These are phyloP conservation scores for Heterochromis multidens DNA, from an alignment of 2,113 vertebrate genomes.

Conservation along the genomic window DNA sequence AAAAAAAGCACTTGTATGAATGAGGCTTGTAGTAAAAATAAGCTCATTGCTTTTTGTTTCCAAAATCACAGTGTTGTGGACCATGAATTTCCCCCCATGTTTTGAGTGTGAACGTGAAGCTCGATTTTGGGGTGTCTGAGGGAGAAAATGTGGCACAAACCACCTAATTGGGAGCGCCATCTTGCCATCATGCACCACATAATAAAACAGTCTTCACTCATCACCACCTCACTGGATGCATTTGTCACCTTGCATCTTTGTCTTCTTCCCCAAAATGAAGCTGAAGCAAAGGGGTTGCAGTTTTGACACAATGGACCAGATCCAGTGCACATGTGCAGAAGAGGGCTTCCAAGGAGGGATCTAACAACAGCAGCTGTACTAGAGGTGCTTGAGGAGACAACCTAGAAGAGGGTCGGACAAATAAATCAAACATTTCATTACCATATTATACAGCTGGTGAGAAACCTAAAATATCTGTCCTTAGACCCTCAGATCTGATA, in stretches of 20 bases:
- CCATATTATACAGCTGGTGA: neutral
- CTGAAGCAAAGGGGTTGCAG: neutral
- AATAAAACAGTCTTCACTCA: neutral
- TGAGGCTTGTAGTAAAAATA: neutral
- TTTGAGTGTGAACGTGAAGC: neutral
- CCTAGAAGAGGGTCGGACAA: neutral
- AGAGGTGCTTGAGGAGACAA: neutral
- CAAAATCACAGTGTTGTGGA: neutral
- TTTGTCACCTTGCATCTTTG: neutral
- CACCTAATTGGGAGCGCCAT: neutral
- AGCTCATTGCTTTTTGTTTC: neutral
- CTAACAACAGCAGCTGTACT: neutral
- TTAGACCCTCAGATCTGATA: neutral
- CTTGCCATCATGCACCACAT: neutral
- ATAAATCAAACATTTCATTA: neutral
- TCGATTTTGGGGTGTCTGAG: neutral
- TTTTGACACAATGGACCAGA: neutral
- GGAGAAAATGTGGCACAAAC: neutral
- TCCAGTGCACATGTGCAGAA: neutral
- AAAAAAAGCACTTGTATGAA: neutral
- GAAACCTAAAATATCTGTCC: neutral
- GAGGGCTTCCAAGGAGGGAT: neutral
- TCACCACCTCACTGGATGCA: neutral
- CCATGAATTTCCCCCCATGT: neutral
- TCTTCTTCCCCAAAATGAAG: neutral